Percentiles rank a stretch among this genome's conserved stretches.
These are phyloP conservation scores for Cheilosia vulpina DNA, from an alignment of 2,888 invertebrate species.

Conservation along the genomic window DNA sequence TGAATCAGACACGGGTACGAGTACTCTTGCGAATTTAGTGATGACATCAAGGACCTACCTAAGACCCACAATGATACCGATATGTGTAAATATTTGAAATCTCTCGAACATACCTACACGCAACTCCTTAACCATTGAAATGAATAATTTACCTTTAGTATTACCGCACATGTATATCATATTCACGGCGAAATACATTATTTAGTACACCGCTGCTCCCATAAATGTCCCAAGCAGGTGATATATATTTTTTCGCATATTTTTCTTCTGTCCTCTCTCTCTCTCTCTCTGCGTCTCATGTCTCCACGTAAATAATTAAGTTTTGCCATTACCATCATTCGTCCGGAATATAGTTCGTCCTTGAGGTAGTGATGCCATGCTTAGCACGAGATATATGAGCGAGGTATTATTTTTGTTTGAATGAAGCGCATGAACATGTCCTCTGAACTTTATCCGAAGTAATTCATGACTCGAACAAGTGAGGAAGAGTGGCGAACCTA, in stretches of 20 bases:
- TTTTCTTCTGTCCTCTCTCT: background rate
- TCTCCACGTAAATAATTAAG: slow-evolving; percentile 57
- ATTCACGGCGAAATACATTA: slow-evolving; percentile 56
- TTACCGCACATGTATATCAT: slow-evolving; percentile 40
- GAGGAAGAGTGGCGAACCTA: slow-evolving; percentile 13
- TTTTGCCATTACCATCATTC: slow-evolving; percentile 5
- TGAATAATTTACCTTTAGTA: slow-evolving; percentile 59
- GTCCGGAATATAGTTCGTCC: slow-evolving; percentile 42
- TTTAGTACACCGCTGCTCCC: slow-evolving; percentile 49
- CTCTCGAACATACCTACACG: background rate
- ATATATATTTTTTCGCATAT: slow-evolving; percentile 42
- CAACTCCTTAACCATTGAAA: background rate
- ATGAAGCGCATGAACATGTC: slow-evolving; percentile 53
- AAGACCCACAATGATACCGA: background rate
- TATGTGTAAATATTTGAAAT: slow-evolving; percentile 43
- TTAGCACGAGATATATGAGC: slow-evolving; percentile 31
- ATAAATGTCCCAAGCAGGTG: slow-evolving; percentile 58
- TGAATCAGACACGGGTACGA: background rate
- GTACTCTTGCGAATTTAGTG: background rate
- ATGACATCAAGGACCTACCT: slow-evolving; percentile 1
- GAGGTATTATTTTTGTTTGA: slow-evolving; percentile 38
- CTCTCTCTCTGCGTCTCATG: background rate
- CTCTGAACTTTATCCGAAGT: slow-evolving; percentile 61
- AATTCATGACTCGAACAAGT: slow-evolving; percentile 29
- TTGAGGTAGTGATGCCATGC: slow-evolving; percentile 40